Evolutionary conservation across 2,113 vertebrate genomes (phyloP).

Genomic region (Indicator indicator): DNA sequence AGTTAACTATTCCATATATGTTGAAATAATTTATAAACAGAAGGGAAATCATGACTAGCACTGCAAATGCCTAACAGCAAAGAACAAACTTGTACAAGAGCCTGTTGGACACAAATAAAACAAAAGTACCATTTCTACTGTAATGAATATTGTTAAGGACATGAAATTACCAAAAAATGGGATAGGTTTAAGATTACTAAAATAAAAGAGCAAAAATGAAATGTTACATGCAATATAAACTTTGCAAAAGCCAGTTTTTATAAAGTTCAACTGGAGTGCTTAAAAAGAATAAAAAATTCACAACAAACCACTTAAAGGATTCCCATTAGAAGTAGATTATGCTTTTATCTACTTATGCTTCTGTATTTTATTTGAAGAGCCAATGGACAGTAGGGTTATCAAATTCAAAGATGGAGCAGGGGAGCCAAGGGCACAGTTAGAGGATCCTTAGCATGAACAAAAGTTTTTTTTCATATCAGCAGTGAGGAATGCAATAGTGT

Average conservation of each 20-base stretch:
- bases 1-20: not conserved
- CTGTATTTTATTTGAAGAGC: not conserved
- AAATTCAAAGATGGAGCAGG: constrained; percentile 16
- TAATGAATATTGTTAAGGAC: not conserved
- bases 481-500: not conserved
- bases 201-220: not conserved
- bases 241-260: not conserved
- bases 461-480: constrained; percentile 23
- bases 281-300: not conserved
- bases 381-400: not conserved
- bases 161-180: not conserved
- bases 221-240: not conserved
- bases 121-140: not conserved
- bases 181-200: not conserved
- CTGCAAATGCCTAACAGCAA: not conserved
- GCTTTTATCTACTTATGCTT: not conserved
- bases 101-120: not conserved
- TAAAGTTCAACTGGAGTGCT: not conserved
- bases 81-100: not conserved
- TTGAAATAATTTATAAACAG: not conserved
- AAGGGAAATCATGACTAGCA: not conserved
- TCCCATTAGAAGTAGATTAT: not conserved
- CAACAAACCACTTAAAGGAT: not conserved
- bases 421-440: not conserved
- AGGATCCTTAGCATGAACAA: constrained; percentile 13